Percentiles rank a stretch among this genome's conserved stretches.
phyloP scores from a whole-genome alignment of 2,113 vertebrate species.

The Peromyscus polionotus region DNA sequence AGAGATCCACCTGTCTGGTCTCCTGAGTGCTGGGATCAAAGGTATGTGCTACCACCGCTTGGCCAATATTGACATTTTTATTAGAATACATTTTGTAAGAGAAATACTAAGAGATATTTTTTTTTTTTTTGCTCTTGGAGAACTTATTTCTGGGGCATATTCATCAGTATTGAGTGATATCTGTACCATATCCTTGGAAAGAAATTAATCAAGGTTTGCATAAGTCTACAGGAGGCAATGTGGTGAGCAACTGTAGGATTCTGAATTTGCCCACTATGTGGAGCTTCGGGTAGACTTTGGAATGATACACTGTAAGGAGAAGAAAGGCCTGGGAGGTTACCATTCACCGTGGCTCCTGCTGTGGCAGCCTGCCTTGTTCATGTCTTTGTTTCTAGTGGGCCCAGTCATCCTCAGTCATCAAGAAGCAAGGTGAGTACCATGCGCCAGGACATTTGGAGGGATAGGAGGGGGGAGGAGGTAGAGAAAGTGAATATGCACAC shows the following conservation, averaged over 20 bases:
- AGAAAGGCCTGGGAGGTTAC: fast-evolving
- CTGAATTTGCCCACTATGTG: neutral
- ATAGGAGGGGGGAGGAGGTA: neutral
- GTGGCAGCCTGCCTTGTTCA: too few species aligned
- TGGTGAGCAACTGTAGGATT: fast-evolving
- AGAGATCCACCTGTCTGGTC: too few species aligned
- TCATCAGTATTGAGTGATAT: fast-evolving
- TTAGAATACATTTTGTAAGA: neutral
- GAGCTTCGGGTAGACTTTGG: neutral
- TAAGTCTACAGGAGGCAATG: fast-evolving
- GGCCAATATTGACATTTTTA: neutral
- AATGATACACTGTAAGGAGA: neutral
- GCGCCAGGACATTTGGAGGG: neutral
- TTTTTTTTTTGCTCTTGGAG: neutral
- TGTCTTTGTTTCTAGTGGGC: neutral
- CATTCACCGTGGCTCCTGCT: neutral
- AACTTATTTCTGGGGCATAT: neutral
- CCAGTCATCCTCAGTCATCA: neutral
- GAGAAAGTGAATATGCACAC: neutral
- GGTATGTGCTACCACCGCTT: too few species aligned
- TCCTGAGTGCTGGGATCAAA: too few species aligned
- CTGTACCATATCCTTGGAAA: fast-evolving
- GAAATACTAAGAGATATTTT: neutral
- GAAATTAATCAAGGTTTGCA: fast-evolving
- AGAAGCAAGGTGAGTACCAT: neutral